Evolutionary conservation across 2,797 vertebrate species (phyloP).

Genomic region (Hyperoplus lanceolatus): DNA sequence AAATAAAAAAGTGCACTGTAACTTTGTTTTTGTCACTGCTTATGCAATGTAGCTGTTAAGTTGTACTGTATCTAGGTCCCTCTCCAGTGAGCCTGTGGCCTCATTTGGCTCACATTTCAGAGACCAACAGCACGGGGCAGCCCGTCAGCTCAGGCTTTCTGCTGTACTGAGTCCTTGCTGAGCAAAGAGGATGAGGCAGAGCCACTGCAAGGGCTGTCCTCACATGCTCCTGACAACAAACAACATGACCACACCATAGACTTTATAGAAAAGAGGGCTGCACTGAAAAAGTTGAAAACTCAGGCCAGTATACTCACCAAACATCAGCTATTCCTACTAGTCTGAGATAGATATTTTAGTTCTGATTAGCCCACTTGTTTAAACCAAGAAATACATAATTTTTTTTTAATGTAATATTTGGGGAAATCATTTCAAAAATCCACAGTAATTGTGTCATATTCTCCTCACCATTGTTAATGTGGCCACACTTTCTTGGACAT

Average conservation of each 20-base stretch:
- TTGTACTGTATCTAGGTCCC: slow-evolving; percentile 29
- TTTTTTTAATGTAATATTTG: background rate
- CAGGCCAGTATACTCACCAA: background rate
- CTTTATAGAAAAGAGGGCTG: slow-evolving; percentile 10
- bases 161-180: slow-evolving; percentile 55
- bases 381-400: background rate
- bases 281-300: slow-evolving; percentile 18
- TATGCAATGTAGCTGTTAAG: slow-evolving; percentile 39
- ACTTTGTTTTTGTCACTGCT: slow-evolving; percentile 39
- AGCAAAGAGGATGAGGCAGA: slow-evolving; percentile 68
- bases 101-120: slow-evolving; percentile 71
- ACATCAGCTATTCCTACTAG: background rate
- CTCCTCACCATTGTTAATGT: slow-evolving; percentile 81
- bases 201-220: slow-evolving; percentile 47
- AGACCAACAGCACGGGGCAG: slow-evolving; percentile 75
- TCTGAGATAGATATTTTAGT: background rate
- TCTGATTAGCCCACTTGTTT: background rate
- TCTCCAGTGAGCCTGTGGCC: slow-evolving; percentile 63
- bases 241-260: slow-evolving; percentile 30
- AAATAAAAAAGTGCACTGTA: background rate
- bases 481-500: slow-evolving; percentile 86
- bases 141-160: slow-evolving; percentile 72
- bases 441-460: background rate
- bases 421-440: background rate
- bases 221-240: slow-evolving; percentile 51